A percentile compares a stretch with the other conserved stretches of the same genome.
These are phyloP conservation scores for Syngnathus floridae DNA, from an alignment of 2,113 vertebrate genomes.

Conservation along the genomic window DNA sequence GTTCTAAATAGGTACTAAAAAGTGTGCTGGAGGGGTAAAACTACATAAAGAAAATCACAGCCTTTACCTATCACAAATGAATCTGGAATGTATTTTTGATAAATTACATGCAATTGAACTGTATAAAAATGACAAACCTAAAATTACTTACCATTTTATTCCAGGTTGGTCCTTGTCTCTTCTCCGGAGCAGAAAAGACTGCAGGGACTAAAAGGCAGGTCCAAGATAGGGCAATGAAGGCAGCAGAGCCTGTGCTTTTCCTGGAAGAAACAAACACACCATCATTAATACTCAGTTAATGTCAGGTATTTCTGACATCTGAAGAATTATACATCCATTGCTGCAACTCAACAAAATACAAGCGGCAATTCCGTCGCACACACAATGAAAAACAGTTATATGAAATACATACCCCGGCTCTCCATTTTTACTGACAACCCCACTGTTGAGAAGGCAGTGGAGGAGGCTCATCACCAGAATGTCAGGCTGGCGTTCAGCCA, in stretches of 20 bases:
- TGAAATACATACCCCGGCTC: slow-evolving; percentile 77
- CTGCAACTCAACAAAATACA: no score
- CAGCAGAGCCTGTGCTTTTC: slow-evolving; percentile 86
- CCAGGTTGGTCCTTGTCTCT: slow-evolving; percentile 83
- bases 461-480: slow-evolving; percentile 81
- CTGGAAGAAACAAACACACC: slow-evolving; percentile 56
- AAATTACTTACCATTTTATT: slow-evolving; percentile 80
- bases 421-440: slow-evolving; percentile 75
- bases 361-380: no score
- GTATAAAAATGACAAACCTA: neutral
- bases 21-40: neutral
- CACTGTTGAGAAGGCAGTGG: slow-evolving; percentile 81
- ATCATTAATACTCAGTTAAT: neutral
- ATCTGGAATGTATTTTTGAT: neutral
- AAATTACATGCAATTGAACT: neutral
- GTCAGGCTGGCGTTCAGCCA: slow-evolving; percentile 84
- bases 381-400: neutral
- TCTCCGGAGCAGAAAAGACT: slow-evolving; percentile 78
- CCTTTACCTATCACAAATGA: neutral
- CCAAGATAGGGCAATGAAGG: slow-evolving; percentile 86
- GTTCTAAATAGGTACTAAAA: neutral
- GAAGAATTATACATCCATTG: neutral
- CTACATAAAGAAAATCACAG: neutral
- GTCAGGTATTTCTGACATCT: neutral
- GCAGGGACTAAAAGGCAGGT: slow-evolving; percentile 81